Evolutionary conservation across 2,797 vertebrate genomes (phyloP), one percentile per base, ranked within the genome.

Genomic region (Fratercula arctica): DNA sequence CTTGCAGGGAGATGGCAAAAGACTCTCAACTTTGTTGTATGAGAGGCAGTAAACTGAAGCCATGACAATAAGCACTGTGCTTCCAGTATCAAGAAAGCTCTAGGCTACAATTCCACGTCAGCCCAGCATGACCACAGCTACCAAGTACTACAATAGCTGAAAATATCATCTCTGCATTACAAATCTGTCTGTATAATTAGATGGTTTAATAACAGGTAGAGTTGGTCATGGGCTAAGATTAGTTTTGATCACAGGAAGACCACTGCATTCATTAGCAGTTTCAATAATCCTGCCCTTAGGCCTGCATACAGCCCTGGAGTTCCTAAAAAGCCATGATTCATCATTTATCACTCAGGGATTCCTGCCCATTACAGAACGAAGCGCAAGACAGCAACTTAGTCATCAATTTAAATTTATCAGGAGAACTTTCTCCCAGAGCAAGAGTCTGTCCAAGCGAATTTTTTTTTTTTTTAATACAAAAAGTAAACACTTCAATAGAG

Each of bases 251-350:
- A 43, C 21, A 54, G 35, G 21, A 86, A 67, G 88, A 89, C 53
- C 90, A 89, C n/a, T 48, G 21, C 46, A 75, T 7, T 35, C 31
- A 16, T 25, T n/a, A 80, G 17, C 10, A 15, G 41, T 80, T 92
- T 48, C 56, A 70, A 26, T 46, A 96, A 69, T 68, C 60, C 89
- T 91, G 46, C 57, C 81, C 45, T 48, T 50, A 82, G 79, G 74
- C 73, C 39, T 81, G 24, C 25, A 51, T 14, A 54, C 11, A 85
- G 60, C 26, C 45, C 59, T 39, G 19, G 35, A 68, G 77, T 84
- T 94, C 81, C 88, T 87, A 51, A 92, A 95, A 95, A 92, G 50
- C 33, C 41, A 66, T 78, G 90, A 95, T 87, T 94, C 89, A 90
- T 79, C 64, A 33, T 37, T 91, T 94, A 85, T 80, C 66, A 37